Evolutionary conservation across 2,888 invertebrate genomes (phyloP), one percentile per base, ranked within the genome.

Genomic region (Aphrophora alni): DNA sequence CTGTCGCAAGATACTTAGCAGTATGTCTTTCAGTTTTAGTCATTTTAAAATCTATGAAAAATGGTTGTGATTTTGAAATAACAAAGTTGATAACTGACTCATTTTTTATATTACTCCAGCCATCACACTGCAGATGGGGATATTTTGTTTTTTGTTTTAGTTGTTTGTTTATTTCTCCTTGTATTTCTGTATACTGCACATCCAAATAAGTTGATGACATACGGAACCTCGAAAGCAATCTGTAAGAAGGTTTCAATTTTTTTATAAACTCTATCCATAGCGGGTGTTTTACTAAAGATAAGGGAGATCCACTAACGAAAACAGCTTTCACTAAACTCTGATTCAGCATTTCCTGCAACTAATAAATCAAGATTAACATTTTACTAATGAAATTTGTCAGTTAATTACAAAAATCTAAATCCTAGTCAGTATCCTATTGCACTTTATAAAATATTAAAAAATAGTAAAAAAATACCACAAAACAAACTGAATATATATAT

Each of bases 21-120:
- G 72, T 82, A 44, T 84, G 83, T 24, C 82, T 81, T 21, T 82
- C 82, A 21, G 4, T 44, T 74, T 84, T 80, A 17, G 83, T 82
- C 28, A 75, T 70, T 26, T 83, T 71, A 44, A 83, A 84, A 71
- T 84, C 82, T 26, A 83, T 78, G 77, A 83, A 82, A 21, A 81
- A 27, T 51, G 82, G 83, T 72, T 83, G 80, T 51, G 84, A 82
- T 76, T 78, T 83, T 21, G 81, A 83, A 24, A 83, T 72, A 10
- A 84, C 74, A 80, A 84, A 82, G 70, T 80, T 84, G 25, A 82
- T 79, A 21, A 82, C 82, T 24, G 74, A 51, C 74, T 84, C 81
- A 80, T 84, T 84, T 71, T 82, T 71, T n/a, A 81, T n/a, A 68
- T 76, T 80, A 25, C 72, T 81, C 81, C 81, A 77, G 1, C 77